phyloP scores from a whole-genome alignment of 2,888 invertebrate genomes.

The Adela reaumurella region DNA sequence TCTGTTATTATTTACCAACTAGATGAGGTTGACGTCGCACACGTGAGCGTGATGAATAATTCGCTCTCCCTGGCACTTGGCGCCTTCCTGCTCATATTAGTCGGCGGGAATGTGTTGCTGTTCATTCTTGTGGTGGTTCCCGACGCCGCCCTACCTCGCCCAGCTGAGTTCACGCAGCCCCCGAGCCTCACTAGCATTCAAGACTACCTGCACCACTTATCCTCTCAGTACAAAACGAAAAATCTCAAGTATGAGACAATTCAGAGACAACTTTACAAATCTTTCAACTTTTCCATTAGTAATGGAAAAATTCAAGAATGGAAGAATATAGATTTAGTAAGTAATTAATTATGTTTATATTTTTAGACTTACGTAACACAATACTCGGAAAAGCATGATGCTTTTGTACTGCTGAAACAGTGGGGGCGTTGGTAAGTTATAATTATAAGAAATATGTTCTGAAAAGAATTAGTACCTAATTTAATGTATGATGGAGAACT shows the following conservation, averaged over 20 bases:
- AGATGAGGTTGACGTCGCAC: too few relatives aligned
- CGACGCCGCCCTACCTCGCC: neutral
- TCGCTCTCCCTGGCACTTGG: neutral
- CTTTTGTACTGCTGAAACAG: too few relatives aligned
- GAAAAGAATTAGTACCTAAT: too few relatives aligned
- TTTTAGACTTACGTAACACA: neutral
- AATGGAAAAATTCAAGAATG: constrained; percentile 18
- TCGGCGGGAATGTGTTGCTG: neutral
- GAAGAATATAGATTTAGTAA: constrained; percentile 14
- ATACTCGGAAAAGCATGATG: too few relatives aligned
- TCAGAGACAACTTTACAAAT: constrained; percentile 27
- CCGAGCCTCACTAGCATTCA: constrained; percentile 23
- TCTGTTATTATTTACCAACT: too few relatives aligned
- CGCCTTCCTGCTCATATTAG: neutral
- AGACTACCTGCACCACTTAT: constrained; percentile 36
- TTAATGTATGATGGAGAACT: too few relatives aligned
- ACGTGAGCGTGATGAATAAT: neutral
- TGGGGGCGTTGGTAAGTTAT: too few relatives aligned
- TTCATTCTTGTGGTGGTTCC: neutral
- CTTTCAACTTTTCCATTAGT: constrained; percentile 22
- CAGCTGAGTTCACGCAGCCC: neutral
- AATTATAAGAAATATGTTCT: too few relatives aligned
- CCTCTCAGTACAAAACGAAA: constrained; percentile 31
- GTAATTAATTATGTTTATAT: neutral
- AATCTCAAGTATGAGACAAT: constrained; percentile 27